A percentile compares a stretch with the other conserved stretches of the same genome.
Evolutionary conservation across 2,888 invertebrate genomes (phyloP).

Genomic region (Mythimna vitellina): DNA sequence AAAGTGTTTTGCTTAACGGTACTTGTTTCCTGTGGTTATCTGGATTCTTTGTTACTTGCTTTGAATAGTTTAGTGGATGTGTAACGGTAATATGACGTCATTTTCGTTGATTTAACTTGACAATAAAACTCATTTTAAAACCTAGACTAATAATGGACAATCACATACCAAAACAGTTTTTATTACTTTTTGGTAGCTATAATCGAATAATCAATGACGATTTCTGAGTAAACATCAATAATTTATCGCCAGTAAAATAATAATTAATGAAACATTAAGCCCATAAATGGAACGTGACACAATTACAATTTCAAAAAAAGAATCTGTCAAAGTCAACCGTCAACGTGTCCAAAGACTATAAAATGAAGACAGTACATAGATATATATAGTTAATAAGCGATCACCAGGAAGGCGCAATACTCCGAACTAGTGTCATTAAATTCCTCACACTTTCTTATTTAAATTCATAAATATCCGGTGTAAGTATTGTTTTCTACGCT

Average conservation of each 20-base stretch:
- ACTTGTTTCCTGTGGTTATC: constrained; percentile 58
- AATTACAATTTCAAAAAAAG: constrained; percentile 68
- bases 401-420: constrained; percentile 78
- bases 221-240: constrained; percentile 32
- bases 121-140: constrained; percentile 7
- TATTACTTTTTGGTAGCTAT: not conserved
- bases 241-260: constrained; percentile 30
- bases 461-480: constrained; percentile 91
- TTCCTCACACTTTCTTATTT: constrained; percentile 90
- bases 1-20: constrained; percentile 62
- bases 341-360: constrained; percentile 78
- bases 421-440: constrained; percentile 86
- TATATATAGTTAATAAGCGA: constrained; percentile 81
- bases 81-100: constrained; percentile 39
- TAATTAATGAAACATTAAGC: constrained; percentile 58
- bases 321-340: constrained; percentile 73
- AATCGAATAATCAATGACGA: constrained; percentile 10
- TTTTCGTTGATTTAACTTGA: constrained; percentile 6
- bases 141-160: not conserved
- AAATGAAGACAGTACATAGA: constrained; percentile 75
- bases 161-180: constrained; percentile 6
- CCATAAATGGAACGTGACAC: constrained; percentile 65
- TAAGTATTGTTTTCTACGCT: constrained; percentile 80
- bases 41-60: constrained; percentile 48
- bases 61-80: constrained; percentile 47